Base-by-base conservation (phyloP, 1,140 invertebrate genomes). In the Dreissena polymorpha region DNA sequence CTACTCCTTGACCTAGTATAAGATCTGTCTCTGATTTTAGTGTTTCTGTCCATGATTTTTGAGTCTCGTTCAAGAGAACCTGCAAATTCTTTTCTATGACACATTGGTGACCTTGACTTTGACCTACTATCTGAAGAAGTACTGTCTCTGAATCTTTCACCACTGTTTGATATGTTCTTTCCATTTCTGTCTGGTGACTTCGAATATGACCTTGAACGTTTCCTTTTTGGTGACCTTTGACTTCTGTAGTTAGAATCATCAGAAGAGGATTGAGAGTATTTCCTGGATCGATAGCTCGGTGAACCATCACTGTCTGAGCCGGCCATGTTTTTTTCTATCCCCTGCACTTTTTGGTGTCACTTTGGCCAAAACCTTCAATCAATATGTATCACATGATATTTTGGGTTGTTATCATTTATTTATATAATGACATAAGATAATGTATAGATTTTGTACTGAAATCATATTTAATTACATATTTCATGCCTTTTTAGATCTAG, bases 41-140 rank as follows among this genome's bases (percentile, higher is more conserved):
- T 39, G 39, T 39, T 39, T 39, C 3, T 39, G 39, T 39, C 39
- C 39, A 2, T 39, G 39, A 39, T 39, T 39, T 39, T 39, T 8
- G 39, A 39, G 8, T 39, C 8, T 39, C 39, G 39, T 8, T 39
- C 39, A 39, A 2, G 8, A 39, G 39, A 39, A 39, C 39, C 39
- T 39, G 39, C 2, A 5, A 12, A 12, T 10, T 10, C 16, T n/a
- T 27, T 76, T 51, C 51, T 60, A n/a, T 10, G 57, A n/a, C 21
- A 6, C 2, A n/a, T n/a, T 6, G 57, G 57, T 68, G 76, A 25
- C 29, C 29, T n/a, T 27, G 29, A 68, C 60, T 13, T 12, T n/a
- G 60, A 16, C 53, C 53, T 55, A 39, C 81, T 77, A 27, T 49
- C 53, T 71, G 82, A 74, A 71, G 82, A 71, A n/a, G 51, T 71